Evolutionary conservation across 2,888 invertebrate genomes (phyloP), one percentile per base, ranked within the genome.

Genomic region (Ennomos erosarius): DNA sequence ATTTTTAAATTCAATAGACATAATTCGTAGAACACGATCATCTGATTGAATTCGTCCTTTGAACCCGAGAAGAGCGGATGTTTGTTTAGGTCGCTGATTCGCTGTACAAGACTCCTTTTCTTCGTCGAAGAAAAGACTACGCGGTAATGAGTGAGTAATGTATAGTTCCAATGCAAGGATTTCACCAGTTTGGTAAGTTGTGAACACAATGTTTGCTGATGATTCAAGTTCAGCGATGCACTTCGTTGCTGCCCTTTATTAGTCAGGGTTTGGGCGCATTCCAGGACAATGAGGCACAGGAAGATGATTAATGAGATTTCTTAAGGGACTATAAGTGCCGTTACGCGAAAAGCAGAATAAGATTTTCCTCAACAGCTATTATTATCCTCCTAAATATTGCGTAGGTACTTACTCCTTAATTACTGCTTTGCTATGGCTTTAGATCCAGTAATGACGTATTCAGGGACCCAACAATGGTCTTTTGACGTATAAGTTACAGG

Each of bases 221-320:
- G 79, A 79, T 64, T 78, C 78, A 79, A 62, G 64, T 50, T 53
- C 35, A 57, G 50, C 70, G 68, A 75, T 73, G 73, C 73, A 65
- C 61, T 65, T 64, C 66, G 70, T 74, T 72, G 74, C 76, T 74
- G 70, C 60, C 58, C 58, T 54, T 67, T 56, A 62, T 80, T 80
- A 78, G 76, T 80, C 79, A 75, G 79, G 73, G 67, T 63, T 75
- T 75, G 68, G 52, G 66, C 69, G 70, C 80, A 82, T 84, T 81
- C 84, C 74, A 69, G 61, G 61, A 68, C 66, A 69, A 70, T 81
- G 81, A 82, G 64, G 62, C 76, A 75, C 63, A 65, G 68, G 64
- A 67, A 65, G 70, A 70, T 65, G 65, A 66, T 64, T 68, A 66
- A 13, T 55, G 62, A 59, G 43, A 58, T 62, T 46, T 36, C 48